Evolutionary conservation across 2,888 invertebrate species (phyloP).

Genomic region (Hymenopus coronatus): DNA sequence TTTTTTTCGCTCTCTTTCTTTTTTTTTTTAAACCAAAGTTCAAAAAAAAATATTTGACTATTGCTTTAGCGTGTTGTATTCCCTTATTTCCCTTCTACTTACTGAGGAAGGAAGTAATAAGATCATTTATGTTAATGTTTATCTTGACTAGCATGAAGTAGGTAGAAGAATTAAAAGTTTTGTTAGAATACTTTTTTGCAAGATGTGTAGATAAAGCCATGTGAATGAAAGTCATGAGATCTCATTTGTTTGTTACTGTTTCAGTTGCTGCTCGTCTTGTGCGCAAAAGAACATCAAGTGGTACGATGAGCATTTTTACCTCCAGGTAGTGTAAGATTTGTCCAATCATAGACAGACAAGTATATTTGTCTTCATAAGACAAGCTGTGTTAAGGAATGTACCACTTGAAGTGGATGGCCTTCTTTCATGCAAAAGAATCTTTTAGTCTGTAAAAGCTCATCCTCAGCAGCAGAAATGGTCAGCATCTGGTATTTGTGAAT

Average conservation of each 20-base stretch:
- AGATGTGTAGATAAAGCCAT: too few relatives aligned
- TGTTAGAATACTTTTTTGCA: too few relatives aligned
- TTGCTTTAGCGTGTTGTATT: too few relatives aligned
- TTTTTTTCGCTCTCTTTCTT: too few relatives aligned
- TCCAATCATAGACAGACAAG: background rate
- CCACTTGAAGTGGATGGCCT: background rate
- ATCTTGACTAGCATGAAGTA: too few relatives aligned
- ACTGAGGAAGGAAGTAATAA: too few relatives aligned
- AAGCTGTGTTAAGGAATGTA: background rate
- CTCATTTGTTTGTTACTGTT: constrained; percentile 42
- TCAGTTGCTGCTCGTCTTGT: constrained; percentile 69
- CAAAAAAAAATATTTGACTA: too few relatives aligned
- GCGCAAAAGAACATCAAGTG: constrained; percentile 68
- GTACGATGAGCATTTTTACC: constrained; percentile 73
- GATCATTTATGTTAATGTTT: too few relatives aligned
- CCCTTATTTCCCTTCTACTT: too few relatives aligned
- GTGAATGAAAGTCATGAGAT: too few relatives aligned
- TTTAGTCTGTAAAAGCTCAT: background rate
- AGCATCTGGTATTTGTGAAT: background rate
- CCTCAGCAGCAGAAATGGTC: background rate
- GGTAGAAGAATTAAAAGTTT: too few relatives aligned
- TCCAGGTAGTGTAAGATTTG: constrained; percentile 56
- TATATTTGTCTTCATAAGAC: background rate
- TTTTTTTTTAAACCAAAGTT: too few relatives aligned
- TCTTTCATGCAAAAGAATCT: background rate